These are phyloP conservation scores for Lysandra bellargus DNA, from an alignment of 2,888 invertebrate species.

Conservation along the genomic window DNA sequence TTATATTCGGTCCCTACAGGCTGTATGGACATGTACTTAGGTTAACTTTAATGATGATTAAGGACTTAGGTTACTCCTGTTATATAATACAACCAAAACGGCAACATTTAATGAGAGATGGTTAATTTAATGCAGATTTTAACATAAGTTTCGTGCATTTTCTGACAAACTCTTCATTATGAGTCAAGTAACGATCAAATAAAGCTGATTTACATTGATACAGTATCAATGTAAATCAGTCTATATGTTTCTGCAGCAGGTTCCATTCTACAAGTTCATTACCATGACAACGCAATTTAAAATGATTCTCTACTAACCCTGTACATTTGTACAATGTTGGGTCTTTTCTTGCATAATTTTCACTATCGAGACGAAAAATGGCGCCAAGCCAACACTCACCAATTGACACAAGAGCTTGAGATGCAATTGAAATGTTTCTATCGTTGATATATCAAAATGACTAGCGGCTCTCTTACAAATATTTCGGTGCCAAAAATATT, in stretches of 20 bases:
- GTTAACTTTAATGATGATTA: no score
- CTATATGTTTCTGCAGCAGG: background rate
- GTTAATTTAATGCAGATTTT: no score
- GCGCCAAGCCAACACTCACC: slow-evolving; percentile 20
- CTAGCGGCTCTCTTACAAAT: background rate
- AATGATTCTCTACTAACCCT: background rate
- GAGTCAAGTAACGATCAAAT: background rate
- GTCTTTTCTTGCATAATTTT: slow-evolving; percentile 19
- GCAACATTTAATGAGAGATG: no score
- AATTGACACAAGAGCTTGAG: slow-evolving; percentile 18
- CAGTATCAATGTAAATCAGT: no score
- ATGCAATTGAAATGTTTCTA: slow-evolving; percentile 26
- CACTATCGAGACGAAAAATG: slow-evolving; percentile 16
- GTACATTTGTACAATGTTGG: background rate
- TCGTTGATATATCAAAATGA: slow-evolving; percentile 32
- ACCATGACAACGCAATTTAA: background rate
- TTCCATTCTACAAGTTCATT: background rate
- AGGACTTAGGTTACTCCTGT: no score
- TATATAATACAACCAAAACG: no score
- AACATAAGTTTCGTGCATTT: no score
- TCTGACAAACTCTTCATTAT: background rate
- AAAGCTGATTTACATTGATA: no score
- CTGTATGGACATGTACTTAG: no score
- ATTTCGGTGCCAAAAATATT: slow-evolving; percentile 23
- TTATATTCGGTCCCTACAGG: no score